A percentile compares a stretch with the other conserved stretches of the same genome.
Conservation (phyloP, 2,797 vertebrate species). For the Syndactyla subalaris region DNA sequence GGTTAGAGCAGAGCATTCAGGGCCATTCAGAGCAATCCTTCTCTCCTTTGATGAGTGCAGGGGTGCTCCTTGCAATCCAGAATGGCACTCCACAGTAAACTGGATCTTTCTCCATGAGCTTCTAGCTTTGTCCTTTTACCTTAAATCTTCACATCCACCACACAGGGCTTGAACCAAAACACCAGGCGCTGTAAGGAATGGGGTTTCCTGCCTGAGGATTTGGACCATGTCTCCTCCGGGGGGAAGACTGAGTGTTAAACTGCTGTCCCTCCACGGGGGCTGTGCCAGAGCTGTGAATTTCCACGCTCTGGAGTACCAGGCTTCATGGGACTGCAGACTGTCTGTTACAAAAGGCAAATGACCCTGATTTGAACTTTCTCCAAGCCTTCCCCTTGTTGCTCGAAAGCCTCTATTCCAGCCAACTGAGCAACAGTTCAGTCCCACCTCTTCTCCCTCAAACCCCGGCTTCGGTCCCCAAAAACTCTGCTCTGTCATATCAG, state of each 20-base stretch:
- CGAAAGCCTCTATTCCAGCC: background rate
- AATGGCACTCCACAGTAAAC: background rate
- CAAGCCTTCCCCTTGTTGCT: slow-evolving; percentile 18
- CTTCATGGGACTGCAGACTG: slow-evolving; percentile 1
- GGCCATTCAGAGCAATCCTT: background rate
- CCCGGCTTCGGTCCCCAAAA: background rate
- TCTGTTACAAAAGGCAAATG: slow-evolving; percentile 16
- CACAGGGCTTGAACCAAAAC: background rate
- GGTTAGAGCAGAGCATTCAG: background rate
- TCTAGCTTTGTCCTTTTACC: background rate
- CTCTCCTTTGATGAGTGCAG: background rate
- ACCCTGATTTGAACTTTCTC: slow-evolving; percentile 36
- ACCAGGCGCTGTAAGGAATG: background rate
- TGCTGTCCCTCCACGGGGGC: background rate
- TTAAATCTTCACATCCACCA: background rate
- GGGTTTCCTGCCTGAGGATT: background rate
- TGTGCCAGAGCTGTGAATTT: background rate
- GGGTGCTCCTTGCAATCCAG: background rate
- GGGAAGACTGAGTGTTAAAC: background rate
- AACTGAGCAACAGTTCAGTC: background rate
- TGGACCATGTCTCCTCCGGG: background rate
- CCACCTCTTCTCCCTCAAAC: background rate
- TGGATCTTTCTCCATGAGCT: background rate
- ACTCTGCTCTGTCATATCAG: rapidly evolving
- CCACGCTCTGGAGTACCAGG: background rate